Evolutionary conservation across 1,140 invertebrate genomes (phyloP).

Genomic region (Spodoptera litura): DNA sequence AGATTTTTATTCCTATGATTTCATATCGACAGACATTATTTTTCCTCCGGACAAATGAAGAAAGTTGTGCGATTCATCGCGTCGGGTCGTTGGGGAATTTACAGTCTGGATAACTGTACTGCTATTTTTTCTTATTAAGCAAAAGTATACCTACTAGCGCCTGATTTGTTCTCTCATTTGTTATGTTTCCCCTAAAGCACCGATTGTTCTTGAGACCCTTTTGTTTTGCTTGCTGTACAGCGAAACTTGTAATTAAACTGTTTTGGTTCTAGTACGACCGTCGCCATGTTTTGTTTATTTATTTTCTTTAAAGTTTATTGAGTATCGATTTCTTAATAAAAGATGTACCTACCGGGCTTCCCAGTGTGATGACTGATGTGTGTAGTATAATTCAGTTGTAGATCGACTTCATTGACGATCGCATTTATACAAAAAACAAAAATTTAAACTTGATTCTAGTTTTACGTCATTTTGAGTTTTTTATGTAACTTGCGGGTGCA

Average conservation of each 20-base stretch:
- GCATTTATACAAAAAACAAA: too few relatives aligned
- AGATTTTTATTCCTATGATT: too few relatives aligned
- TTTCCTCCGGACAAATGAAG: conserved; percentile 60
- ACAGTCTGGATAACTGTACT: not conserved
- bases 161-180: conserved; percentile 63
- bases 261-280: not conserved
- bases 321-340: too few relatives aligned
- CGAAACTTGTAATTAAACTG: conserved; percentile 46
- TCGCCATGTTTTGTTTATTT: not conserved
- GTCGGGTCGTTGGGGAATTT: conserved; percentile 56
- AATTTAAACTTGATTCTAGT: too few relatives aligned
- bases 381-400: too few relatives aligned
- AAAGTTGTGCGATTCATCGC: conserved; percentile 61
- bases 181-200: conserved; percentile 54
- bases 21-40: conserved; percentile 5
- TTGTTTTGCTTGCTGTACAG: conserved; percentile 53
- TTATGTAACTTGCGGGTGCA: too few relatives aligned
- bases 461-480: too few relatives aligned
- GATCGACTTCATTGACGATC: too few relatives aligned
- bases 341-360: too few relatives aligned
- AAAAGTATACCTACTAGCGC: conserved; percentile 49
- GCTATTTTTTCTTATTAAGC: conserved; percentile 58
- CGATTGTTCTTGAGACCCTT: conserved; percentile 53
- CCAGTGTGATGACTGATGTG: too few relatives aligned
- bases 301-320: not conserved